phyloP scores from a whole-genome alignment of 2,888 invertebrate genomes.

The Xestobium rufovillosum region DNA sequence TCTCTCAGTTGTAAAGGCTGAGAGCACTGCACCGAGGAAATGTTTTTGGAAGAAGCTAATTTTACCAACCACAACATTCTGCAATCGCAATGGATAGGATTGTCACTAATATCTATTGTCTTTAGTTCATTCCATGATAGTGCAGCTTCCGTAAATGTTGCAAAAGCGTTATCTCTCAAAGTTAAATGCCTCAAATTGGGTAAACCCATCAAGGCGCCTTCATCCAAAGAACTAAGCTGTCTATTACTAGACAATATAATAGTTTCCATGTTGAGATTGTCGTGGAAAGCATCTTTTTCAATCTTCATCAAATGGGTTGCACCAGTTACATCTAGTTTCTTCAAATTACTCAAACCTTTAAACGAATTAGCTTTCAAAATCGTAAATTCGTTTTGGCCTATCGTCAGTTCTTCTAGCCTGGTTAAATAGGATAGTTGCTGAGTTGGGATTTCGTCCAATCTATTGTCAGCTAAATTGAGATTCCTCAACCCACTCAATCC shows the following conservation, averaged over 20 bases:
- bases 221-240: slow-evolving; percentile 62
- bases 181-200: slow-evolving; percentile 72
- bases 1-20: slow-evolving; percentile 67
- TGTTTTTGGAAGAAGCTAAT: slow-evolving; percentile 59
- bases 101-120: slow-evolving; percentile 71
- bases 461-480: slow-evolving; percentile 74
- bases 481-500: slow-evolving; percentile 69
- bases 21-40: slow-evolving; percentile 61
- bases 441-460: slow-evolving; percentile 67
- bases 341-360: slow-evolving; percentile 68
- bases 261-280: slow-evolving; percentile 74
- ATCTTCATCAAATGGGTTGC: slow-evolving; percentile 65
- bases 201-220: slow-evolving; percentile 68
- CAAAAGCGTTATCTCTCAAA: slow-evolving; percentile 70
- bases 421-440: slow-evolving; percentile 61
- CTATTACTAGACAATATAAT: slow-evolving; percentile 72
- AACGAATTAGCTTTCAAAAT: slow-evolving; percentile 66
- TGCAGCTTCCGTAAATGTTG: slow-evolving; percentile 67
- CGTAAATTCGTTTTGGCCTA: slow-evolving; percentile 77
- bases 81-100: slow-evolving; percentile 76
- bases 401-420: slow-evolving; percentile 69
- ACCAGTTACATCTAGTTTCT: slow-evolving; percentile 70
- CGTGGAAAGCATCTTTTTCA: slow-evolving; percentile 69
- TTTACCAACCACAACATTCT: slow-evolving; percentile 72
- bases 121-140: slow-evolving; percentile 73